These are phyloP conservation scores for Halichoerus grypus DNA, from an alignment of 2,113 vertebrate species.

Conservation along the genomic window DNA sequence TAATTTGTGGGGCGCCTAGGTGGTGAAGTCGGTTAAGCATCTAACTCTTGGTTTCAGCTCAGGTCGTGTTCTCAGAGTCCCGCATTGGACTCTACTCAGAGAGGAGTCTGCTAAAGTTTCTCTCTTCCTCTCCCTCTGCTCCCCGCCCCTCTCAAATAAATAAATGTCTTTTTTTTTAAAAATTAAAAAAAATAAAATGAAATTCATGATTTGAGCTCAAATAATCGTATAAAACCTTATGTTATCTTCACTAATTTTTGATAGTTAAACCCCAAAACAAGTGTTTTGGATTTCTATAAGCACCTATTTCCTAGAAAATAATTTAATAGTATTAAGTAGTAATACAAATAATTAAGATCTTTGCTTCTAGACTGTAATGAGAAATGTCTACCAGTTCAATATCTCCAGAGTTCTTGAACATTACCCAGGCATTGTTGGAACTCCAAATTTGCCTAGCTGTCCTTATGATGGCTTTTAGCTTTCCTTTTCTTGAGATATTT, in stretches of 20 bases:
- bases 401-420: not conserved
- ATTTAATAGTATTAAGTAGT: not conserved
- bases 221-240: not conserved
- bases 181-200: not conserved
- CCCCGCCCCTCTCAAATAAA: not conserved
- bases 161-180: not conserved
- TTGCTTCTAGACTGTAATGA: not conserved
- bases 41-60: not conserved
- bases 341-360: not conserved
- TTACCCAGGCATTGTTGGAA: fast-evolving
- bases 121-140: not conserved
- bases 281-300: not conserved
- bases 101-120: not conserved
- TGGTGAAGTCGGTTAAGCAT: not conserved
- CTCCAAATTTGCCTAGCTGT: no score
- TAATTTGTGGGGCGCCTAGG: not conserved
- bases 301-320: not conserved
- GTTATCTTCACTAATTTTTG: not conserved
- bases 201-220: not conserved
- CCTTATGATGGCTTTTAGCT: not conserved
- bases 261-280: not conserved
- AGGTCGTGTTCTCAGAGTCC: not conserved
- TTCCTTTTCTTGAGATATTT: not conserved
- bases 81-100: not conserved
- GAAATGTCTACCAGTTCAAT: not conserved